Percentiles rank a stretch among this genome's conserved stretches.
phyloP scores from a whole-genome alignment of 2,113 vertebrate genomes.

The Xiphophorus maculatus region DNA sequence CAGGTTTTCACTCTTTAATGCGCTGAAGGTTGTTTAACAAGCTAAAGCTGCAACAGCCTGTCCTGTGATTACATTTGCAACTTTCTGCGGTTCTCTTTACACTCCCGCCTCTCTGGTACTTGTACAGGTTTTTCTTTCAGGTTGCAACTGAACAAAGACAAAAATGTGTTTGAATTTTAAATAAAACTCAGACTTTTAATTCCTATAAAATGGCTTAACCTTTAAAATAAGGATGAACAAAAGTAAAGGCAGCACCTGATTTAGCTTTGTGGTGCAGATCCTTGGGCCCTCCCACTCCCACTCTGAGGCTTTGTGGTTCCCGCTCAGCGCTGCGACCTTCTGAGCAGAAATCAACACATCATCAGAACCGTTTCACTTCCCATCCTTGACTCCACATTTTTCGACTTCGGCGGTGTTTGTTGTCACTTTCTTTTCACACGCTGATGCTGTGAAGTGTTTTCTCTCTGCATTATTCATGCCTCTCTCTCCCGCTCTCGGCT shows the following conservation, averaged over 20 bases:
- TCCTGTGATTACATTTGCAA: not conserved
- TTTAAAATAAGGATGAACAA: constrained; percentile 11
- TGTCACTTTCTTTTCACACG: constrained; percentile 16
- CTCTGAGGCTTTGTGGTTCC: constrained; percentile 5
- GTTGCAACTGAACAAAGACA: not conserved
- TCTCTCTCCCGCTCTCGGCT: not conserved
- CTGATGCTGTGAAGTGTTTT: not conserved
- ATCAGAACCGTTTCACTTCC: constrained; percentile 7
- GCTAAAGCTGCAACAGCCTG: not conserved
- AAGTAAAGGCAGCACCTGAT: constrained; percentile 3
- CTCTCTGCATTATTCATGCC: not conserved
- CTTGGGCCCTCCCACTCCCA: constrained; percentile 14
- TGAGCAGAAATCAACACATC: not conserved
- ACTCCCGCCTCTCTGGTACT: constrained; percentile 8
- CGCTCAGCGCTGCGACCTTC: constrained; percentile 9
- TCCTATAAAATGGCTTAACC: constrained; percentile 1
- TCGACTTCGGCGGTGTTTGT: constrained; percentile 11
- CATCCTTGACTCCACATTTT: constrained; percentile 12
- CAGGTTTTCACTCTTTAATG: not conserved
- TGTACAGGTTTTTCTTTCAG: constrained; percentile 14
- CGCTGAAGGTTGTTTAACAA: not conserved
- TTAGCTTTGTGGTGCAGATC: constrained; percentile 12
- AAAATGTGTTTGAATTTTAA: not conserved
- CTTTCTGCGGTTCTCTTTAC: not conserved
- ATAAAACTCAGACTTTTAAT: not conserved